A percentile compares a stretch with the other conserved stretches of the same genome.
These are phyloP conservation scores for Adrianichthys oophorus DNA, from an alignment of 2,797 vertebrate species.

Conservation along the genomic window DNA sequence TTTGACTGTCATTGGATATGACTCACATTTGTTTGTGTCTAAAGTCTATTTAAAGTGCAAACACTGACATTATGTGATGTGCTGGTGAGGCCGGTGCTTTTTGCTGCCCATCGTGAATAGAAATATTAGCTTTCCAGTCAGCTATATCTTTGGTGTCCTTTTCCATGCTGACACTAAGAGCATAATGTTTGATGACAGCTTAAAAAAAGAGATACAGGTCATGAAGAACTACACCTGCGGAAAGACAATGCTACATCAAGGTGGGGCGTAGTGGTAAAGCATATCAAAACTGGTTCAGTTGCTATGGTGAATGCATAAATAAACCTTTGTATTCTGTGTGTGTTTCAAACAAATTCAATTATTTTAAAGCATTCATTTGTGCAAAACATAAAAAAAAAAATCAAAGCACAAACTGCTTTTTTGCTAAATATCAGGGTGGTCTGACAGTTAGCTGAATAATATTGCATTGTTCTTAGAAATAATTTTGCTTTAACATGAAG, in stretches of 20 bases:
- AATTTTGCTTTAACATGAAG: too few species aligned
- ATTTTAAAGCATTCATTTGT: background rate
- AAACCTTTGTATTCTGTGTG: background rate
- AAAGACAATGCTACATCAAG: slow-evolving; percentile 4
- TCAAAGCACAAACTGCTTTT: background rate
- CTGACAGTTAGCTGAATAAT: background rate
- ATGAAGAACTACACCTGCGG: slow-evolving; percentile 38
- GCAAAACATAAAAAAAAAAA: background rate
- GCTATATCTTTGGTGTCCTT: slow-evolving; percentile 10
- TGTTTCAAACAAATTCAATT: too few species aligned
- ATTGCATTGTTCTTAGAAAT: too few species aligned
- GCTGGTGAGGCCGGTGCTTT: slow-evolving; percentile 23
- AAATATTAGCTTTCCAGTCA: slow-evolving; percentile 56
- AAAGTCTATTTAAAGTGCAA: slow-evolving; percentile 27
- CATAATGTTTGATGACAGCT: slow-evolving; percentile 50
- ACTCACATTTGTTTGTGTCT: slow-evolving; percentile 15
- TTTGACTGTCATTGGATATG: slow-evolving; percentile 1
- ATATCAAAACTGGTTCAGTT: background rate
- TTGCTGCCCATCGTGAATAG: slow-evolving; percentile 40
- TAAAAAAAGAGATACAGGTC: slow-evolving; percentile 10
- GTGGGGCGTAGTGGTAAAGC: slow-evolving; percentile 1
- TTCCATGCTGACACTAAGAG: slow-evolving; percentile 48
- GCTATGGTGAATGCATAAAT: background rate
- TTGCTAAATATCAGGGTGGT: background rate
- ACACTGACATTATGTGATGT: slow-evolving; percentile 31